Percentiles rank a stretch among this genome's conserved stretches.
These are phyloP conservation scores for Drosophila bocki DNA, from an alignment of 1,140 invertebrate genomes.

Conservation along the genomic window DNA sequence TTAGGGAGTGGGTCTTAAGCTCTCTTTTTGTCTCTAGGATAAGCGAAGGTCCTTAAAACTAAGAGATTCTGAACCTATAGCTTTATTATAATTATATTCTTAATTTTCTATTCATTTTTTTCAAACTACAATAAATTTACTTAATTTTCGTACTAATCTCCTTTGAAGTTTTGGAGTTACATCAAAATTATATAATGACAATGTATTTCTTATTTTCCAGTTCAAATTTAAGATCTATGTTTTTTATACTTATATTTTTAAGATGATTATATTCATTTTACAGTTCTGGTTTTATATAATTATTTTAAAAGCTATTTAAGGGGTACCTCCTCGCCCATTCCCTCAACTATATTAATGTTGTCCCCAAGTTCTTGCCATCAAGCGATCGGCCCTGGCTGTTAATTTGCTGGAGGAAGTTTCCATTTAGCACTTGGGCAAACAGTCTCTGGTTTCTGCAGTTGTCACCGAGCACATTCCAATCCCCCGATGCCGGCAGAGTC, in stretches of 20 bases:
- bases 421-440: constrained; percentile 82
- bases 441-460: constrained; percentile 70
- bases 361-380: constrained; percentile 12
- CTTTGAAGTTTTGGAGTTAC: too few species aligned
- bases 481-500: constrained; percentile 11
- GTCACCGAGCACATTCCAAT: constrained; percentile 55
- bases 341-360: neutral
- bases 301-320: neutral
- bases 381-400: constrained; percentile 54
- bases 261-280: neutral
- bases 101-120: too few species aligned
- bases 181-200: too few species aligned
- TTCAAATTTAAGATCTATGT: neutral
- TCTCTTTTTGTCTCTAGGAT: neutral
- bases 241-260: neutral
- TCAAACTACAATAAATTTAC: too few species aligned
- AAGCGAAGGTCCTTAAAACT: too few species aligned
- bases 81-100: too few species aligned
- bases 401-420: constrained; percentile 80
- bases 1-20: neutral
- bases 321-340: neutral
- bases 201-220: neutral
- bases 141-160: too few species aligned
- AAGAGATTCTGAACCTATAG: too few species aligned
- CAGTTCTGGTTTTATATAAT: neutral